Evolutionary conservation across 2,797 vertebrate genomes (phyloP), one percentile per base, ranked within the genome.

Genomic region (Clarias laeviceps): DNA sequence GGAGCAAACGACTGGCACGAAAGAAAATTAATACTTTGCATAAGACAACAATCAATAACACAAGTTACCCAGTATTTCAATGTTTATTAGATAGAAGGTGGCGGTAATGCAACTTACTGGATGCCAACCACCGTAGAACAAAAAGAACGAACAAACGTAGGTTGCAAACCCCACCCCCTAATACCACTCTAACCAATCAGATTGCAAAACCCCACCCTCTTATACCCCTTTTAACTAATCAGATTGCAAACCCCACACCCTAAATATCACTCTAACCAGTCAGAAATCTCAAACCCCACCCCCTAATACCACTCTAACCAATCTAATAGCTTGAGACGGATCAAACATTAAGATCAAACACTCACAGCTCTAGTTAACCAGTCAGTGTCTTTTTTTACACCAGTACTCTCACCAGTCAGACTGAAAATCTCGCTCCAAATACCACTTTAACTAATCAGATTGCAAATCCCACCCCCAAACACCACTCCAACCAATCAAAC

Each of bases 201-300:
- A 70, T 0, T 9, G 8, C 3, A n/a, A 0, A 3, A 0, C 20
- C 3, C 34, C 18, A 12, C 8, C 20, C 37, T n/a, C 1, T 40
- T 4, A n/a, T 12, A 45, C 1, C 9, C 34, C 34, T 37, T 45
- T 9, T 45, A 40, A 72, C 69, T 22, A n/a, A 0, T 45, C 37
- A 24, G 17, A 68, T 1, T 61, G n/a, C 18, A 2, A 4, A 7
- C 50, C 40, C 24, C 40, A 17, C 15, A n/a, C 27, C 7, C 17
- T 40, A n/a, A 7, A 5, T 22, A 57, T 3, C 27, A 18, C 73
- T 76, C 3, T 32, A 56, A 57, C 27, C 73, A 34, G 2, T 57
- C 12, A 2, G 40, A n/a, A n/a, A 73, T 0, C 1, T 1, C 2
- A 0, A 1, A 1, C 22, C 7, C 17, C 54, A 20, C 45, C 54